Evolutionary conservation across 1,140 invertebrate genomes (phyloP).

Genomic region (Halotydeus destructor): DNA sequence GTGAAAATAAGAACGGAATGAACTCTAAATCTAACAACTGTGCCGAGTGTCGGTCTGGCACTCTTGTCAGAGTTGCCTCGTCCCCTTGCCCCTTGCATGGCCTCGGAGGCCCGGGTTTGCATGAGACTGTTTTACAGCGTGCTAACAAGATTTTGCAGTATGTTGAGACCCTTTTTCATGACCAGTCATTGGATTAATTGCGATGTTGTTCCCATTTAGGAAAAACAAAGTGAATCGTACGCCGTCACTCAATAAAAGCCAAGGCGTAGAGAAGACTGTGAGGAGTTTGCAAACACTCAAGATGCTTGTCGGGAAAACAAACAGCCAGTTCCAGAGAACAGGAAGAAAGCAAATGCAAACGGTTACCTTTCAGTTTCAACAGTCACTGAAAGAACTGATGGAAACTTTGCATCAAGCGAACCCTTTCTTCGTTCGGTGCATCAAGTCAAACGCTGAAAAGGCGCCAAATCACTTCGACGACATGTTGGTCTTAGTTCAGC

Average conservation of each 20-base stretch:
- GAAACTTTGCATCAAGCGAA: slow-evolving; percentile 81
- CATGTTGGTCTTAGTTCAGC: slow-evolving; percentile 66
- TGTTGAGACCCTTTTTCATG: too few relatives aligned
- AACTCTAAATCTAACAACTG: too few relatives aligned
- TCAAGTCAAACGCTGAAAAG: slow-evolving; percentile 38
- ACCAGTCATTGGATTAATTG: too few relatives aligned
- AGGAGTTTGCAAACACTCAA: slow-evolving; percentile 77
- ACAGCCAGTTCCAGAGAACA: slow-evolving; percentile 10
- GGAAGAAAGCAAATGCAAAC: slow-evolving; percentile 34
- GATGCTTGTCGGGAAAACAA: slow-evolving; percentile 39
- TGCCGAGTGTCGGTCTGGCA: too few relatives aligned
- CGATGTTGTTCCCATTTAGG: too few relatives aligned
- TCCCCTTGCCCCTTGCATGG: too few relatives aligned
- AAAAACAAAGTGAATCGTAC: slow-evolving; percentile 9
- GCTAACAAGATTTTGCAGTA: too few relatives aligned
- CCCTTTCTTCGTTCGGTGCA: slow-evolving; percentile 90
- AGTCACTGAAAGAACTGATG: slow-evolving; percentile 72
- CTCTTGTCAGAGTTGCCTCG: too few relatives aligned
- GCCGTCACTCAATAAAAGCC: background rate
- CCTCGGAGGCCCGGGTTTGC: too few relatives aligned
- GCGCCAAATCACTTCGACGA: slow-evolving; percentile 78
- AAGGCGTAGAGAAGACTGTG: slow-evolving; percentile 26
- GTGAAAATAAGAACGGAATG: too few relatives aligned
- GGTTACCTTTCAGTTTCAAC: slow-evolving; percentile 80
- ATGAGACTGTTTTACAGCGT: too few relatives aligned